Conservation (phyloP, 2,888 invertebrate genomes). For the Keiferia lycopersicella region DNA sequence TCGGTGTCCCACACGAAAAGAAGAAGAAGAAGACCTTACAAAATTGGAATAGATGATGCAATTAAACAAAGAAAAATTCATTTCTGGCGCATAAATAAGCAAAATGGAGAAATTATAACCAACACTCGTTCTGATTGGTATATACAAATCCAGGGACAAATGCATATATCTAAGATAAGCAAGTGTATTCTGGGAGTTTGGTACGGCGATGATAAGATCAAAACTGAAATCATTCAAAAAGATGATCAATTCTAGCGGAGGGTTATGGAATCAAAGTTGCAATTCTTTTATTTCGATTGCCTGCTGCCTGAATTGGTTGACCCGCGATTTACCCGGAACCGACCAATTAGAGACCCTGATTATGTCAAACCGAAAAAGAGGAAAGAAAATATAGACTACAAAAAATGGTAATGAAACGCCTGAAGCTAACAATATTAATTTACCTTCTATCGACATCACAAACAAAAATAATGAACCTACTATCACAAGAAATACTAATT, state of each 20-base stretch:
- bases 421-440: too few relatives aligned
- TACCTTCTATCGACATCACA: too few relatives aligned
- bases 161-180: not conserved
- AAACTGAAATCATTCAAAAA: conserved; percentile 10
- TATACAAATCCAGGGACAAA: conserved; percentile 4
- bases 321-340: not conserved
- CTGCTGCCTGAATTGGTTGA: not conserved
- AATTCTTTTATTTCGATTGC: not conserved
- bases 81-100: not conserved
- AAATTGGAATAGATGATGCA: not conserved
- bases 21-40: too few relatives aligned
- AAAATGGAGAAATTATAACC: conserved; percentile 18
- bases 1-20: too few relatives aligned
- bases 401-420: too few relatives aligned
- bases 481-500: too few relatives aligned
- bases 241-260: conserved; percentile 5
- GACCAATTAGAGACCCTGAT: not conserved
- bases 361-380: too few relatives aligned
- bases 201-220: conserved; percentile 5
- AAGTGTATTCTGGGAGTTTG: not conserved
- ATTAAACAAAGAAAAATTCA: not conserved
- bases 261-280: not conserved
- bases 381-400: too few relatives aligned
- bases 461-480: too few relatives aligned
- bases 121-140: conserved; percentile 4